Conservation (phyloP, 2,797 vertebrate species). For the Ctenochaetus hawaiiensis region DNA sequence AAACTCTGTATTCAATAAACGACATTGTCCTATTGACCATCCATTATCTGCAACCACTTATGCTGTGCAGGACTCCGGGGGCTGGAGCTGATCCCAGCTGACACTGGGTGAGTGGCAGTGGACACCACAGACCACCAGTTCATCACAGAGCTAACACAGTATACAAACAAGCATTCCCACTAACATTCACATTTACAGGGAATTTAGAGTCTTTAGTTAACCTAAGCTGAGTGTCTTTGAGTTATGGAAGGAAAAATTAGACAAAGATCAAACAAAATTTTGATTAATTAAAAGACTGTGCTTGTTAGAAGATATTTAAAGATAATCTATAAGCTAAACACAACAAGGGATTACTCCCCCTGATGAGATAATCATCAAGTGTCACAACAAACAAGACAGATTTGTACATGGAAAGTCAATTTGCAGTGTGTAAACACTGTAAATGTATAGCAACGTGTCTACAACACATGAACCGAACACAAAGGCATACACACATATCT, state of each 20-base stretch:
- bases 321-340: slow-evolving; percentile 42
- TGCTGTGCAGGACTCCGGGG: no score
- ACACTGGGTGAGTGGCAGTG: no score
- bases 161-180: no score
- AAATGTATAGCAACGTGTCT: neutral
- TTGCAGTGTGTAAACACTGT: slow-evolving; percentile 23
- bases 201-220: no score
- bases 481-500: slow-evolving; percentile 3
- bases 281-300: slow-evolving; percentile 29
- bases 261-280: slow-evolving; percentile 21
- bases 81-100: no score
- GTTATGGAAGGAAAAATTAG: neutral
- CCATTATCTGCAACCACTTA: no score
- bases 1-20: no score
- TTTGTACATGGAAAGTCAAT: neutral
- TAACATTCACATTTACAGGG: no score
- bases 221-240: no score
- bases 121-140: no score
- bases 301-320: slow-evolving; percentile 16
- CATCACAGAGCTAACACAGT: no score
- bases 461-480: neutral
- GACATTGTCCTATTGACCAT: no score
- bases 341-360: slow-evolving; percentile 51
- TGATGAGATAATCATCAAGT: slow-evolving; percentile 43
- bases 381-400: slow-evolving; percentile 35